phyloP scores from a whole-genome alignment of 2,888 invertebrate genomes.

The Lasioglossum lativentre region DNA sequence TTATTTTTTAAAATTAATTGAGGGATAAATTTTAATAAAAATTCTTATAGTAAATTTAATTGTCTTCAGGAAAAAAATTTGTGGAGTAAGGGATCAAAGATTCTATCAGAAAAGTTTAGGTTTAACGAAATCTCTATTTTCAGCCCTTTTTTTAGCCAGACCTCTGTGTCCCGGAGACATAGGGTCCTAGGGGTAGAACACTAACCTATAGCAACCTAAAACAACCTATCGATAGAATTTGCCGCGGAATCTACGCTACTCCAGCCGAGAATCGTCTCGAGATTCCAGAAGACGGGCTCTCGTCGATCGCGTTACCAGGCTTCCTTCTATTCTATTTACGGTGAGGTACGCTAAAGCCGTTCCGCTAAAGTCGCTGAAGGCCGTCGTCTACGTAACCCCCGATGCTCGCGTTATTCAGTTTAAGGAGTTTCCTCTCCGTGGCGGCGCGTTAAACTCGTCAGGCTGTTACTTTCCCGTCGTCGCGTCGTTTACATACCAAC shows the following conservation, averaged over 20 bases:
- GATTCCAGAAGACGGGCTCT: not conserved
- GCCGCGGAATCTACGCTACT: not conserved
- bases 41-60: too few relatives aligned
- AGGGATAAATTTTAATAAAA: too few relatives aligned
- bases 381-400: not conserved
- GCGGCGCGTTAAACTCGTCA: slow-evolving; percentile 21
- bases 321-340: slow-evolving; percentile 6
- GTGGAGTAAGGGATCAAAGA: too few relatives aligned
- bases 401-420: slow-evolving; percentile 21
- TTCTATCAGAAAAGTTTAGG: too few relatives aligned
- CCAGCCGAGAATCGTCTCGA: not conserved
- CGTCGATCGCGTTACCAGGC: not conserved
- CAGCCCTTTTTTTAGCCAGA: too few relatives aligned
- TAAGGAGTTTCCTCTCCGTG: slow-evolving; percentile 21
- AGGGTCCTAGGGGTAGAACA: not conserved
- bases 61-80: too few relatives aligned
- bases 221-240: not conserved
- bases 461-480: slow-evolving; percentile 28
- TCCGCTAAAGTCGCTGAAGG: slow-evolving; percentile 11
- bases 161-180: too few relatives aligned
- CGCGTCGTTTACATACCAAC: slow-evolving; percentile 40
- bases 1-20: too few relatives aligned
- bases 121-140: too few relatives aligned
- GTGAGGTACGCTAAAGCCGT: not conserved
- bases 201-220: not conserved